Conservation (phyloP, 2,113 vertebrate genomes). For the Oreotragus oreotragus region DNA sequence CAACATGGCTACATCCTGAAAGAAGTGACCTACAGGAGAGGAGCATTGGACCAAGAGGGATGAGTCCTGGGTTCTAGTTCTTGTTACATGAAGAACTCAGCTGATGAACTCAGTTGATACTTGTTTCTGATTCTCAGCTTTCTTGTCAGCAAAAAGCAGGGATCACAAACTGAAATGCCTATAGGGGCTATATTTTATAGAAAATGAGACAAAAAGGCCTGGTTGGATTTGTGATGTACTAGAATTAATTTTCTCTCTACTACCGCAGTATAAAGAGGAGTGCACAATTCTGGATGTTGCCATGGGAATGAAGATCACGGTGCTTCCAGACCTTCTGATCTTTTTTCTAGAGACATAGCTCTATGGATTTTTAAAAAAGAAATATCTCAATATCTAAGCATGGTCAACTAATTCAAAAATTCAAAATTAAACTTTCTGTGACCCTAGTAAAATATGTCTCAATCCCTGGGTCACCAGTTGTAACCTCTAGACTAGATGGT, state of each 20-base stretch:
- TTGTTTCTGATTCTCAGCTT: neutral
- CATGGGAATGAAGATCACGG: neutral
- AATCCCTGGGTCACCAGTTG: conserved; percentile 43
- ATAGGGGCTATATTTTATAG: neutral
- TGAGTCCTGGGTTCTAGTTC: neutral
- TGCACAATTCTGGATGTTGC: neutral
- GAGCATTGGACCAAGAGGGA: neutral
- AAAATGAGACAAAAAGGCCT: neutral
- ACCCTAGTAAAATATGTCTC: conserved; percentile 47
- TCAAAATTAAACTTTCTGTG: conserved; percentile 54
- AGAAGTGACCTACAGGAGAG: neutral
- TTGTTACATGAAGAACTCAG: neutral
- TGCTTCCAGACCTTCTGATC: neutral
- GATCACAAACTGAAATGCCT: neutral
- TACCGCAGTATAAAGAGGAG: neutral
- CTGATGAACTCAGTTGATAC: neutral
- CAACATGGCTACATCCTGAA: neutral
- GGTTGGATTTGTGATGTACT: neutral
- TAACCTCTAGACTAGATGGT: conserved; percentile 51
- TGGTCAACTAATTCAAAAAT: conserved; percentile 25
- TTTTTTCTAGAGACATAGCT: neutral
- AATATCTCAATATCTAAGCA: neutral
- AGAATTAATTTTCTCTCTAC: neutral
- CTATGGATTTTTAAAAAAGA: neutral
- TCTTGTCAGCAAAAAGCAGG: neutral